Evolutionary conservation across 2,113 vertebrate species (phyloP), one percentile per base, ranked within the genome.

Genomic region (Gobio gobio): DNA sequence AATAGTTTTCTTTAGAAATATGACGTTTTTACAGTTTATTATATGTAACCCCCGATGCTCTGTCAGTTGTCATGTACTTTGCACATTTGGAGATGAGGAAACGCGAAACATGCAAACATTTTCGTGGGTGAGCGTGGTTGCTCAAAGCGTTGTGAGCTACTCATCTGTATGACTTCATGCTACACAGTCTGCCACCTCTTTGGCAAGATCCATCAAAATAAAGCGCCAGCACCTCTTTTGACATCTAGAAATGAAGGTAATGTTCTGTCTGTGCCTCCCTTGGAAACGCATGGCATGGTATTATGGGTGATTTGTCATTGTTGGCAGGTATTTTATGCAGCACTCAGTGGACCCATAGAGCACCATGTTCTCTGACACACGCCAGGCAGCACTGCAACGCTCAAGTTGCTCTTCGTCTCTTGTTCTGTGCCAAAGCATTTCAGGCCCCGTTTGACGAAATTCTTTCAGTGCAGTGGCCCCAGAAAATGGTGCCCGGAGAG

Each of bases 251-350:
- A 89, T 88, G 88, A 78, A 89, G 72, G 90, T 92, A 91, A 93
- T 90, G 89, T 90, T 91, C 86, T 92, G 89, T 88, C 61, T 58
- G 78, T 73, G 59, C 86, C 61, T 89, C 86, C 78, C 86, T 73
- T 40, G 79, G 75, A 88, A 87, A 88, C 10, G 54, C 83, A 59
- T 74, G 26, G 75, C 79, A 75, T 78, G 79, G 85, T 87, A 91
- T 91, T 91, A 90, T 89, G 90, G 91, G 91, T 92, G 89, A 94
- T 93, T 93, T 90, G 91, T 93, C 92, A 92, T 90, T 74, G 84
- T 82, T 90, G 92, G 83, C 92, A 92, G 93, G 89, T 92, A 81
- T 90, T 94, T 92, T 91, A 89, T 91, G 92, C 91, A 89, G 91
- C 86, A 89, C 86, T 92, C 90, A 87, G 88, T 74, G 82, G 89